phyloP scores from a whole-genome alignment of 2,113 vertebrate species.

The Colistium nudipinnis region DNA sequence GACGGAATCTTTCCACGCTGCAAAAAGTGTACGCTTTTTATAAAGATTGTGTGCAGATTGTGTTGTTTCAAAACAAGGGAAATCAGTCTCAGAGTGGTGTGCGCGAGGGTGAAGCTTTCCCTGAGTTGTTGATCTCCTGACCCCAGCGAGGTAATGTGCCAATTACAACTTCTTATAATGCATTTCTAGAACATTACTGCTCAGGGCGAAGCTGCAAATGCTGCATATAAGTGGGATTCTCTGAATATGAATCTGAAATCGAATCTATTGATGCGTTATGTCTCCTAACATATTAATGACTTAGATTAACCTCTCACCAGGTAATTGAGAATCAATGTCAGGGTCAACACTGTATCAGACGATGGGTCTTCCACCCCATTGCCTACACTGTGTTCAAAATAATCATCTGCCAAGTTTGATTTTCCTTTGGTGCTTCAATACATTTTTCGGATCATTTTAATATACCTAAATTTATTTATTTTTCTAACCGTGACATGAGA shows the following conservation, averaged over 20 bases:
- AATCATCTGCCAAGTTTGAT: not conserved
- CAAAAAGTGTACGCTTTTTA: not conserved
- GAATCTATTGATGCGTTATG: not conserved
- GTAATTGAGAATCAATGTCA: not conserved
- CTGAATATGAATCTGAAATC: not conserved
- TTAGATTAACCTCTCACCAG: not conserved
- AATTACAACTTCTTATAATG: not conserved
- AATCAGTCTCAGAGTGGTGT: not conserved
- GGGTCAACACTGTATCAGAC: not conserved
- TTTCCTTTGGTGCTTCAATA: not conserved
- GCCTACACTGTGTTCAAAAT: not conserved
- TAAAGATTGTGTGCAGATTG: not conserved
- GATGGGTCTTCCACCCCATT: not conserved
- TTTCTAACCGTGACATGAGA: not conserved
- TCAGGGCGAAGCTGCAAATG: not conserved
- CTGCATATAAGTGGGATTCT: not conserved
- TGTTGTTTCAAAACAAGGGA: not conserved
- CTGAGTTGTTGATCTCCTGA: not conserved
- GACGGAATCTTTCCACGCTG: constrained; percentile 1
- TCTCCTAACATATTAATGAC: not conserved
- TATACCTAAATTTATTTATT: not conserved
- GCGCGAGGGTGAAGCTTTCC: no score
- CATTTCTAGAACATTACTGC: not conserved
- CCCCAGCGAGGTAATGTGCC: not conserved
- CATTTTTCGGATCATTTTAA: not conserved